Base-by-base conservation (phyloP, 2,113 vertebrate genomes). In the Anolis sagrei region DNA sequence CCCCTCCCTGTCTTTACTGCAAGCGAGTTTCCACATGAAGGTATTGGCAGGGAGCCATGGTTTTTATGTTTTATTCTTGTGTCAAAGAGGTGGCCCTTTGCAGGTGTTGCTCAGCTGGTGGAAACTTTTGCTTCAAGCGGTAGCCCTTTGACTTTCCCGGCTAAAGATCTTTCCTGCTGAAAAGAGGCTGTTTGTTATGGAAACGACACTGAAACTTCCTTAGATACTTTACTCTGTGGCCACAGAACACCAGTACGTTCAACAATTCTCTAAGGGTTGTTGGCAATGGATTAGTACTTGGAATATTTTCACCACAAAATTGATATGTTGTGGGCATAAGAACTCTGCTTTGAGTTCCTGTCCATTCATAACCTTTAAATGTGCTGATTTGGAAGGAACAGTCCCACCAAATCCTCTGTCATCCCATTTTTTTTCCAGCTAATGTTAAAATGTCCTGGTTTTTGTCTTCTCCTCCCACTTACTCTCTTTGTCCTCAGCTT, bases 51-150 rank as follows among this genome's bases (percentile, higher is more conserved):
- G 83, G 89, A 90, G 64, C 49, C 86, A 89, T 23, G 77, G 77
- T 7, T 81, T 93, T 90, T 91, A 92, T 91, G 85, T 88, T 86
- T 86, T 80, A 66, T 86, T 86, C 70, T 89, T 81, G 85, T 90
- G 61, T 86, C 48, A 62, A 84, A 86, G 86, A 91, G 80, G 84
- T 75, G 74, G 27, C 27, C 66, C 92, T 84, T 94, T 93, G 88
- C 86, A 88, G 91, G 80, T 91, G 89, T 88, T 90, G 62, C 80
- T 88, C 86, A 87, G 76, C 84, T 91, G 86, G 77, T 84, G 58
- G 78, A 3, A 79, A 87, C 82, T 91, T 91, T 51, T 77, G 83
- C 90, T 76, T 64, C 82, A 84, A 89, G 84, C 85, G 77, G 72
- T 89, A 84, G n/a, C 81, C 87, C 91, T 91, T 80, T 89, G 77